These are phyloP conservation scores for Drosophila oshimai DNA, from an alignment of 1,140 invertebrate species.

Conservation along the genomic window DNA sequence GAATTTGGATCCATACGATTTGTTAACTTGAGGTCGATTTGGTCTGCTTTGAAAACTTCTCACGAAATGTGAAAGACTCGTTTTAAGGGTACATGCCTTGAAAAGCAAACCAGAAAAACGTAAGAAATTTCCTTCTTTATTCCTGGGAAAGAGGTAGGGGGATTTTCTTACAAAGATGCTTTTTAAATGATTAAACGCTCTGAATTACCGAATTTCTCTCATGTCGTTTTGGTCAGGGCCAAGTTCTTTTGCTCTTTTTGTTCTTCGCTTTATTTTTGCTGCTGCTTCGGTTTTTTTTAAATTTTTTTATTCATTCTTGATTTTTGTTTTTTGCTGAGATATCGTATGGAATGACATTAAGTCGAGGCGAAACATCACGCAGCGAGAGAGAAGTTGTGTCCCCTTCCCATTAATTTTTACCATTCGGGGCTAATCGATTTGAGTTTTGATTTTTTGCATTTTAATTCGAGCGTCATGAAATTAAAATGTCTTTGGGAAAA, in stretches of 20 bases:
- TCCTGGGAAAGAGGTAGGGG: background rate
- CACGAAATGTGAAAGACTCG: background rate
- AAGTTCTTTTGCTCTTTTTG: slow-evolving; percentile 21
- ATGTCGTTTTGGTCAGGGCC: slow-evolving; percentile 44
- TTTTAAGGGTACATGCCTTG: background rate
- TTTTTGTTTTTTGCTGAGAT: slow-evolving; percentile 21
- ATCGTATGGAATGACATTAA: slow-evolving; percentile 38
- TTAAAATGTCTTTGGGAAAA: background rate
- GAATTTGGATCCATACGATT: no score
- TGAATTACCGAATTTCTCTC: slow-evolving; percentile 44
- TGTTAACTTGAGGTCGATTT: no score
- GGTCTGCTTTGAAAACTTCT: background rate
- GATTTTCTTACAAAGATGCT: slow-evolving; percentile 60
- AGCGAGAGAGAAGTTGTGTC: background rate
- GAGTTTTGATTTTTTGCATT: slow-evolving; percentile 22
- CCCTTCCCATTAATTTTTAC: slow-evolving; percentile 29
- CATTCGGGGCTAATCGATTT: slow-evolving; percentile 27
- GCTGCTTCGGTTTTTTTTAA: slow-evolving; percentile 8
- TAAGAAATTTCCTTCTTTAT: background rate
- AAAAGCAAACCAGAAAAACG: background rate
- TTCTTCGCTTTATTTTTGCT: background rate
- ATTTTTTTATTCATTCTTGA: slow-evolving; percentile 4
- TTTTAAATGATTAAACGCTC: slow-evolving; percentile 76
- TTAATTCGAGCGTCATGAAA: slow-evolving; percentile 10
- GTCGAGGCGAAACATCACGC: slow-evolving; percentile 30